These are phyloP conservation scores for Anneissia japonica DNA, from an alignment of 35 echinoderm and acorn worm species.

Conservation along the genomic window DNA sequence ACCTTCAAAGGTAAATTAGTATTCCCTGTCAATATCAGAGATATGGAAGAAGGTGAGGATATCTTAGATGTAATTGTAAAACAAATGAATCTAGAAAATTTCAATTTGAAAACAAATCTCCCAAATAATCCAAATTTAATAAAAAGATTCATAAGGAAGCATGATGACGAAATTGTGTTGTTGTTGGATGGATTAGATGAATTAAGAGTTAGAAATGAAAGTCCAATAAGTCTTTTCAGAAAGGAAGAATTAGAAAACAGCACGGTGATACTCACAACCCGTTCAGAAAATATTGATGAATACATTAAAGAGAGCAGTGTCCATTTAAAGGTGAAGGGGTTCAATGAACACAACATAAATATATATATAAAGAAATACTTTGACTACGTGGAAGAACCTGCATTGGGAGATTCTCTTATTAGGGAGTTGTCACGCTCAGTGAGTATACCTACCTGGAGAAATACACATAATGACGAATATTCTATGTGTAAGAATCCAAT, in stretches of 20 bases:
- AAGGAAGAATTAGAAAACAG: neutral
- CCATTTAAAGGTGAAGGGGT: neutral
- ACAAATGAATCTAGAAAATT: neutral
- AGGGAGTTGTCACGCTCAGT: neutral
- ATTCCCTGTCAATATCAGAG: neutral
- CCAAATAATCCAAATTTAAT: neutral
- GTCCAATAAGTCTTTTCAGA: neutral
- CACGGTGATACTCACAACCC: neutral
- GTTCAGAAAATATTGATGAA: neutral
- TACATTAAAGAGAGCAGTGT: neutral
- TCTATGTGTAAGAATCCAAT: neutral
- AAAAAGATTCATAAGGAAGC: neutral
- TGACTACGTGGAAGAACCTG: neutral
- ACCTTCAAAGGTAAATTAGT: neutral
- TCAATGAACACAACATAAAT: neutral
- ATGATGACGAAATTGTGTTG: neutral
- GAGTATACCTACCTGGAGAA: neutral
- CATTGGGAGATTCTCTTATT: neutral
- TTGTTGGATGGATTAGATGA: neutral
- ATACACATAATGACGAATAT: neutral
- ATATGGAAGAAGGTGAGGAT: neutral
- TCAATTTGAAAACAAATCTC: neutral
- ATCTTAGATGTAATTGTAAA: neutral
- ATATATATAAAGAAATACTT: neutral
- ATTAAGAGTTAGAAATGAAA: neutral